Evolutionary conservation across 1,140 invertebrate species (phyloP).

Genomic region (Drosophila nigromelanica): DNA sequence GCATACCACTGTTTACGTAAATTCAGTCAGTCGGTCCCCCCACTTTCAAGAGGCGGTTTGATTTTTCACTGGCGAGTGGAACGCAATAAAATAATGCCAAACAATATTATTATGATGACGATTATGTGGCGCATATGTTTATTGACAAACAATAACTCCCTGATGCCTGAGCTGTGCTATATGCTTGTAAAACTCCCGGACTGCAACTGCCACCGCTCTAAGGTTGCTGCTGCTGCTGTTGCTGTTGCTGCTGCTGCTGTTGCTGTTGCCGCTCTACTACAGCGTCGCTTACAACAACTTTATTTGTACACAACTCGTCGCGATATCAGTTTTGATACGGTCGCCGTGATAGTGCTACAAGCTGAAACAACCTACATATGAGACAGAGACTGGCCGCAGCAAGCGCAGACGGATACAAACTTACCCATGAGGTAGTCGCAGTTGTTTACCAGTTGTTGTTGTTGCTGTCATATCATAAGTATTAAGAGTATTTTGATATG

Average conservation of each 20-base stretch:
- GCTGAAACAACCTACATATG: constrained; percentile 39
- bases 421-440: constrained; percentile 20
- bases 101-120: constrained; percentile 56
- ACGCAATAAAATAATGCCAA: constrained; percentile 56
- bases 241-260: not conserved
- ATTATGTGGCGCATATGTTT: constrained; percentile 81
- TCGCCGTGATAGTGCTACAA: constrained; percentile 50
- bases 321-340: constrained; percentile 60
- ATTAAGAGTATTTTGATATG: constrained; percentile 42
- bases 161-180: constrained; percentile 13
- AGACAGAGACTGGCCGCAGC: not conserved
- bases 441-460: constrained; percentile 26
- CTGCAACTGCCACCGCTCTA: constrained; percentile 6
- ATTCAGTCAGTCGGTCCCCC: not conserved
- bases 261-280: constrained; percentile 18
- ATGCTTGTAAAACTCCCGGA: constrained; percentile 56
- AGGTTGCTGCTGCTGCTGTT: not conserved
- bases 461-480: constrained; percentile 22
- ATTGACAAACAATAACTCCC: constrained; percentile 65
- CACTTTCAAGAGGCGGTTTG: not conserved
- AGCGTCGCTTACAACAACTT: constrained; percentile 37
- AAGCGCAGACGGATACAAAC: not conserved
- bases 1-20: not conserved
- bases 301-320: constrained; percentile 59
- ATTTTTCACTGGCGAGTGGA: constrained; percentile 1